Conservation (phyloP, 2,797 vertebrate genomes). For the Fistularia commersonii region DNA sequence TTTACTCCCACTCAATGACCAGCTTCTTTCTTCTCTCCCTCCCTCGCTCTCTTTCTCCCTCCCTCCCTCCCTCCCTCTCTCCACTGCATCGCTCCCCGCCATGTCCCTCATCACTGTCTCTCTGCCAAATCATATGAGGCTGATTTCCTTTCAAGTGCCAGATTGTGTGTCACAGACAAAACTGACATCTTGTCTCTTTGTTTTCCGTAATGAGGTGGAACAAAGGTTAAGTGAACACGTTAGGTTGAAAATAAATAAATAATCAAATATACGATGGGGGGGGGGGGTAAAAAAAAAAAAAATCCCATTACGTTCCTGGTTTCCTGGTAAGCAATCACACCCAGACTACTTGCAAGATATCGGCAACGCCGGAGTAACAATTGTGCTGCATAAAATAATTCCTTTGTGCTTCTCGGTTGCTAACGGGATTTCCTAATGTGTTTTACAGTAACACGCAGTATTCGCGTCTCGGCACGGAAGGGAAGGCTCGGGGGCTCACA, state of each 20-base stretch:
- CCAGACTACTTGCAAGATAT: conserved; percentile 29
- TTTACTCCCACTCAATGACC: conserved; percentile 67
- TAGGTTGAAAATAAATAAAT: conserved; percentile 1
- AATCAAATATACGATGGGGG: no score
- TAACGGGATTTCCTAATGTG: conserved; percentile 26
- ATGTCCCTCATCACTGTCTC: conserved; percentile 38
- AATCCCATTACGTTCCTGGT: conserved; percentile 1
- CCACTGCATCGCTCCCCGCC: conserved; percentile 9
- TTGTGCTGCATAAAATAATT: conserved; percentile 13
- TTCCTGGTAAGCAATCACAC: conserved; percentile 14
- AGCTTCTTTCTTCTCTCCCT: conserved; percentile 45
- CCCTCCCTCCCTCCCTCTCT: not conserved
- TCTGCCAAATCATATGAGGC: conserved; percentile 44
- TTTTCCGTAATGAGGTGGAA: conserved; percentile 40
- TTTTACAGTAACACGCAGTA: conserved; percentile 5
- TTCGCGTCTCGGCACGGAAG: no score
- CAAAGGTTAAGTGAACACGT: conserved; percentile 46
- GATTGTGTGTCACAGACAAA: conserved; percentile 39
- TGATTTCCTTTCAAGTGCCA: conserved; percentile 52
- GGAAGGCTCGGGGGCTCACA: no score
- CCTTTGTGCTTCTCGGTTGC: conserved; percentile 6
- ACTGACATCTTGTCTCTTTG: conserved; percentile 38
- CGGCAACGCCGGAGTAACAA: conserved; percentile 10
- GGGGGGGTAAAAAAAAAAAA: not conserved
- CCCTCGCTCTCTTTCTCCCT: conserved; percentile 5